Evolutionary conservation across 2,113 vertebrate species (phyloP), one percentile per base, ranked within the genome.

Genomic region (Podarcis cretensis): DNA sequence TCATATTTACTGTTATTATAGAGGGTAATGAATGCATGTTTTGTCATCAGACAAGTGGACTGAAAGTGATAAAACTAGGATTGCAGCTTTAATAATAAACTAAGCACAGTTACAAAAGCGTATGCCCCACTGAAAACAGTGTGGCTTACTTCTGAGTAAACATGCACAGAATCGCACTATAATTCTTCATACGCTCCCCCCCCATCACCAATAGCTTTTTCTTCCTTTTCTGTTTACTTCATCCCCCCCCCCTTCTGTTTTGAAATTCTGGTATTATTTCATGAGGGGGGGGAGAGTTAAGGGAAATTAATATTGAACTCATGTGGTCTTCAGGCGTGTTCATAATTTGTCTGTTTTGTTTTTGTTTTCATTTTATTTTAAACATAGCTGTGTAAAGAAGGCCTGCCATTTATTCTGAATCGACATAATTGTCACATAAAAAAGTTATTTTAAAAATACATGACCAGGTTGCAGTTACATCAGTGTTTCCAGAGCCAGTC

Each of bases 21-120:
- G 90, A 48, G 71, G 68, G 25, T 71, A 92, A 75, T 93, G 93
- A 63, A 88, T 73, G 75, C 86, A 92, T 87, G 90, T 89, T 23
- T 83, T 77, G 18, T 85, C 88, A 84, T 89, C 63, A 16, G 87
- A 27, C 79, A 35, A 10, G 43, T n/a, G 21, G 54, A 81, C 63
- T n/a, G 27, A 82, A 91, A 59, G 81, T 69, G 86, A 77, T 74
- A 68, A 12, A 83, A 84, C 37, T 89, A 76, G 40, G 23, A 59
- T 5, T 35, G 18, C 10, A 35, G 14, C 7, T 27, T 21, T 81
- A 65, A 30, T 21, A 54, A 43, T 27, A 78, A 78, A 21, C 68
- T 48, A 68, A 75, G 75, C 32, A 23, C 32, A 63, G n/a, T 85
- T 76, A 68, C 37, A 68, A 68, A 20, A 12, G 4, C 32, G 37